Percentiles rank a stretch among this genome's conserved stretches.
Conservation (phyloP, 2,113 vertebrate genomes). For the Ceyx cyanopectus region DNA sequence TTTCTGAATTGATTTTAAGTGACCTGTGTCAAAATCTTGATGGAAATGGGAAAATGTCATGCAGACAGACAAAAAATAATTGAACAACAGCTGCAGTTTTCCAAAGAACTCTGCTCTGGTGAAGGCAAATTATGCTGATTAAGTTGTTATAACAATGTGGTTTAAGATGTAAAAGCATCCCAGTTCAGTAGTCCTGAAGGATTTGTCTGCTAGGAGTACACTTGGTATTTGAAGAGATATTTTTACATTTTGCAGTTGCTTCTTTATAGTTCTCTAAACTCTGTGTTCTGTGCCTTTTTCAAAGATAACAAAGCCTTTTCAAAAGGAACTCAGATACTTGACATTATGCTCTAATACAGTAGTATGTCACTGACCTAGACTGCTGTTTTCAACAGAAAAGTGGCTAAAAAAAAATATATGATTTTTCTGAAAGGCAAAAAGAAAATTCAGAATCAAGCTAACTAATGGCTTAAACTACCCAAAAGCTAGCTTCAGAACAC, state of each 20-base stretch:
- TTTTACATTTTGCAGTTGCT: background rate
- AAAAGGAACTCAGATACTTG: background rate
- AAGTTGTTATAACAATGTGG: background rate
- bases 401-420: background rate
- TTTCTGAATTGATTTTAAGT: background rate
- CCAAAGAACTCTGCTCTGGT: background rate
- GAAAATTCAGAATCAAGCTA: background rate
- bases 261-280: background rate
- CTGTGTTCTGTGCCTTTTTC: background rate
- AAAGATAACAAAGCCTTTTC: background rate
- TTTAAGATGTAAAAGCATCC: background rate
- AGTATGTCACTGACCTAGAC: background rate
- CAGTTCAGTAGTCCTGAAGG: background rate
- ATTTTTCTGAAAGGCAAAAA: background rate
- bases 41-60: background rate
- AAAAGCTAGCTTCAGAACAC: background rate
- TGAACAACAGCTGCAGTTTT: conserved; percentile 5
- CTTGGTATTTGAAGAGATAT: background rate
- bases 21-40: background rate
- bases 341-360: background rate
- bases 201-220: background rate
- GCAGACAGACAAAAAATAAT: background rate
- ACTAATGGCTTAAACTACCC: background rate
- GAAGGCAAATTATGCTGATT: conserved; percentile 6
- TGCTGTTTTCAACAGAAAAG: background rate